These are phyloP conservation scores for Parnassius glacialis DNA, from an alignment of 2,888 invertebrate species.

Conservation along the genomic window DNA sequence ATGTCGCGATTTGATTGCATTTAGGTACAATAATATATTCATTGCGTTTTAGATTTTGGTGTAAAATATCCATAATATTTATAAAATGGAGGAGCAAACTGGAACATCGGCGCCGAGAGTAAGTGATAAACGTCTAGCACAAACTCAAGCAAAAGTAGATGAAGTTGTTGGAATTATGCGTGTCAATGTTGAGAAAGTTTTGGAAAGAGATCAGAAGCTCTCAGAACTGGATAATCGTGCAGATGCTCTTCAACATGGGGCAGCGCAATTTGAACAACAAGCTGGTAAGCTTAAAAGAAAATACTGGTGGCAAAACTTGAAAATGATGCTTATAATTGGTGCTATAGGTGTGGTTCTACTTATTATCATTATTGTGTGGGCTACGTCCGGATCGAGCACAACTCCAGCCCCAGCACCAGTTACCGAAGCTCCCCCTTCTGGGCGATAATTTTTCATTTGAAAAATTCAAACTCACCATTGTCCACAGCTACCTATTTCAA, in stretches of 20 bases:
- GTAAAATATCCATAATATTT: constrained; percentile 1
- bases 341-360: constrained; percentile 90
- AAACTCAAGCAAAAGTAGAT: constrained; percentile 78
- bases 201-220: constrained; percentile 97
- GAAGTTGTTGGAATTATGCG: constrained; percentile 96
- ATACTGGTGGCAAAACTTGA: constrained; percentile 98
- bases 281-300: constrained; percentile 97
- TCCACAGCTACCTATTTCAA: constrained; percentile 22
- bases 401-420: constrained; percentile 34
- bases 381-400: constrained; percentile 51
- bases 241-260: constrained; percentile 96
- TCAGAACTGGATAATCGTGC: constrained; percentile 97
- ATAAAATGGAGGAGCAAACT: constrained; percentile 75
- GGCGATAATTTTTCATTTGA: constrained; percentile 47
- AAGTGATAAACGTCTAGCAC: constrained; percentile 75
- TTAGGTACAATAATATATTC: constrained; percentile 1
- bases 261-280: constrained; percentile 97
- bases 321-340: constrained; percentile 97
- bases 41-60: constrained; percentile 4
- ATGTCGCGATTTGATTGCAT: background rate
- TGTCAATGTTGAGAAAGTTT: constrained; percentile 97
- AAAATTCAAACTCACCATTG: constrained; percentile 22
- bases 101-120: constrained; percentile 74
- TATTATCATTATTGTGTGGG: constrained; percentile 89
- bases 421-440: constrained; percentile 44